Evolutionary conservation across 2,888 invertebrate species (phyloP), one percentile per base, ranked within the genome.

Genomic region (Pseudanteris insignis): DNA sequence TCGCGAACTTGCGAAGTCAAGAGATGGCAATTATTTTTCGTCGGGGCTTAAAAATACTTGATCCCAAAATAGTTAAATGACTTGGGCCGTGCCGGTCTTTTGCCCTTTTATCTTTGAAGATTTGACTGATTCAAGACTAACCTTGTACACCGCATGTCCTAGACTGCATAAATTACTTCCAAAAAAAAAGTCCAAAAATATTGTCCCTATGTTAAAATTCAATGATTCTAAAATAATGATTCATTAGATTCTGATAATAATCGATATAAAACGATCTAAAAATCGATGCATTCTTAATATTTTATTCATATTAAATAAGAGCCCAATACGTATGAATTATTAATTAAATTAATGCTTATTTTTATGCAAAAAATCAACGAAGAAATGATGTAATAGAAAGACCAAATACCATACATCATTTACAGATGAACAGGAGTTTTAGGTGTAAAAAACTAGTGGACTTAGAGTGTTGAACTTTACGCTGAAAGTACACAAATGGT

Each of bases 11-110:
- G 53, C 33, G 41, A 38, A 30, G 33, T 25, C 43, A 30, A 34
- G 60, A 60, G 53, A 53, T 37, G 55, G 62, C 62, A 46, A 53
- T 61, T 57, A 44, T 41, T 64, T 61, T 64, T 61, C 57, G 44
- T 54, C 59, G 67, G 46, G 67, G 64, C 66, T 72, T 73, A 73
- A 76, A 76, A 76, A 76, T 76, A 76, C 68, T 68, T 67, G 40
- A 29, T 67, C 64, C 68, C 63, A 62, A 75, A 71, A 71, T 70
- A 71, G 71, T 68, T 43, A 51, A 46, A 40, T 46, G 59, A 44
- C 47, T 43, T 28, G 41, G 43, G 40, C 43, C 46, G 55, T 43
- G 48, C 47, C 43, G 32, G 29, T 48, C 43, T 24, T 36, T 36
- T 9, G 36, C 43, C 34, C 55, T 55, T 61, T 61, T 43, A 60